Base-by-base conservation (phyloP, 2,113 vertebrate genomes). In the Xenopus laevis region DNA sequence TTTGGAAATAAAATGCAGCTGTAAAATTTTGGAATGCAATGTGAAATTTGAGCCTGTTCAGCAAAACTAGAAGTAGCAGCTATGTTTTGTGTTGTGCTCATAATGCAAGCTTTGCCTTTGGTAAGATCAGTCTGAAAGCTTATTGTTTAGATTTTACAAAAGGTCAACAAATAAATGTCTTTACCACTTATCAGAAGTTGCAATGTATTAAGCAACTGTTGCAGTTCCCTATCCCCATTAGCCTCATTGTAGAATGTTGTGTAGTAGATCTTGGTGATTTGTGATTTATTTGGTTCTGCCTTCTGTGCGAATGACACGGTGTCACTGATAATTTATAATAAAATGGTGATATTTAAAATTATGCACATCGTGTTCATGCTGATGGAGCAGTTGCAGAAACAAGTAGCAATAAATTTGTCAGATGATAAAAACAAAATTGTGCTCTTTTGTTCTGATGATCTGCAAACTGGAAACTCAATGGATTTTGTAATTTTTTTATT, bases 11-110 rank as follows among this genome's bases (percentile, higher is more conserved):
- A 86, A 80, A 17, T 21, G 79, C 76, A 76, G 65, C 71, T 82
- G 77, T 84, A 84, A 88, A 81, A 78, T 59, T 44, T 79, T 84
- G 80, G 83, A 88, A 86, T 75, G 82, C 79, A 81, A 79, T 74
- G 68, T 80, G 82, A 85, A 84, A 82, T 71, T 40, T 74, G 82
- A 84, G 40, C 67, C 82, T 79, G 66, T 79, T 81, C 61, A 80
- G 13, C 78, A 60, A 61, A 85, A 75, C 67, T 79, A 79, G 65
- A 77, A 65, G 62, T 44, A 82, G 77, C 79, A 68, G 71, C 72
- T 79, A 68, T 12, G 63, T 66, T 55, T 53, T 57, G 63, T 46
- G 33, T 58, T 73, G 52, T 79, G 55, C 68, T 71, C 55, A 55
- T 21, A 12, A 77, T 62, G 47, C 30, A 66, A 83, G 1, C 81